Conservation (phyloP, 2,888 invertebrate species). For the Agapostemon virescens region DNA sequence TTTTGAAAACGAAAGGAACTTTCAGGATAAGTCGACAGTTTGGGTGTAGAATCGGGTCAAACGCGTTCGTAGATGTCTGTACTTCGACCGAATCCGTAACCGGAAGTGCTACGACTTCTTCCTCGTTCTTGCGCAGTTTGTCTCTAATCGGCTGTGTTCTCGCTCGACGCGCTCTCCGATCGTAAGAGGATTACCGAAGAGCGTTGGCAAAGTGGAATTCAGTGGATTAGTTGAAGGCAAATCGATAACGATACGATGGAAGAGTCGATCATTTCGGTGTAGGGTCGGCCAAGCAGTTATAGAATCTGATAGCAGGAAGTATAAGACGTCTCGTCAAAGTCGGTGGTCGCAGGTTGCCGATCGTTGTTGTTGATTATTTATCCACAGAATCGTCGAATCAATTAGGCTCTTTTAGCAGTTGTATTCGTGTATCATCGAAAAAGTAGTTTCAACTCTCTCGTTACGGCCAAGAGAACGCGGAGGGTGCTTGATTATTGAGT, state of each 20-base stretch:
- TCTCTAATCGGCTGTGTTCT: too few species aligned
- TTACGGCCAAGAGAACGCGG: background rate
- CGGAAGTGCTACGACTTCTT: background rate
- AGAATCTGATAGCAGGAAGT: background rate
- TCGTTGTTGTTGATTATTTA: background rate
- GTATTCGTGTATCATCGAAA: too few species aligned
- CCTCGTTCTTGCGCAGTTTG: background rate
- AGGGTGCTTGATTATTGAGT: background rate
- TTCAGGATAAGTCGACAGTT: background rate
- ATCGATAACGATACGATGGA: background rate
- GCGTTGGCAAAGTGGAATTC: too few species aligned
- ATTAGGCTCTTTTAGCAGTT: background rate
- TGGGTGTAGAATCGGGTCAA: background rate
- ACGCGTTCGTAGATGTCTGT: conserved; percentile 3
- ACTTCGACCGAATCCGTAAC: background rate
- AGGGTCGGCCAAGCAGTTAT: too few species aligned
- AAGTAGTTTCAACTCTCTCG: background rate
- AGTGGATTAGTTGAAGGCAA: background rate
- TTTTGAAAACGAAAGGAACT: background rate
- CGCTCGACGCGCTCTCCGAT: too few species aligned
- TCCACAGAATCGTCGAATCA: background rate
- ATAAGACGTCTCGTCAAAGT: background rate
- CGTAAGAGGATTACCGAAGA: too few species aligned
- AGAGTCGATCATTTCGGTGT: too few species aligned
- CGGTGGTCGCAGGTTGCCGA: background rate